phyloP scores from a whole-genome alignment of 2,113 vertebrate genomes.

The Piliocolobus tephrosceles region DNA sequence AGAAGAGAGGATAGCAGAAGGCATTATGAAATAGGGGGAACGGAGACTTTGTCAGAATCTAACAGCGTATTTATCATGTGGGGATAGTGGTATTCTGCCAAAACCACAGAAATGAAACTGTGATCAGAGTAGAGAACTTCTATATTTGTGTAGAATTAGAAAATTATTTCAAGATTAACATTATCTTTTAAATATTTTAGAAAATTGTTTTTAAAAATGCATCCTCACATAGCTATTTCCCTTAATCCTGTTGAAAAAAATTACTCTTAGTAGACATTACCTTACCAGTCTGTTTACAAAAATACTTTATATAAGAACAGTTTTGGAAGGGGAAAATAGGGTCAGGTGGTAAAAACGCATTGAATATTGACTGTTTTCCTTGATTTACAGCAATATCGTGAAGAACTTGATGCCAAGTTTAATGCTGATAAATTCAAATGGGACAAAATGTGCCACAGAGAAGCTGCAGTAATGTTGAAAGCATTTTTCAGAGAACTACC shows the following conservation, averaged over 20 bases:
- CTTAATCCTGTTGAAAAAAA: not conserved
- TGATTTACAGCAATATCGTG: conserved; percentile 89
- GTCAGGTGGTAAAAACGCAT: not conserved
- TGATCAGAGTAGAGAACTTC: not conserved
- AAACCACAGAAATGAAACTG: not conserved
- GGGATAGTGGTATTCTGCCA: not conserved
- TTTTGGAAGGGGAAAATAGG: not conserved
- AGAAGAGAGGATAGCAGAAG: not conserved
- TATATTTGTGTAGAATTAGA: not conserved
- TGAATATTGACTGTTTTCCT: conserved; percentile 26
- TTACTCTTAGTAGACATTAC: not conserved
- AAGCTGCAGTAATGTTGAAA: conserved; percentile 95
- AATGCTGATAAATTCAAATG: conserved; percentile 91
- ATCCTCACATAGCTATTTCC: not conserved
- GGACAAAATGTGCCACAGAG: conserved; percentile 93
- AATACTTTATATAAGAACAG: not conserved
- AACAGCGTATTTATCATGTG: not conserved
- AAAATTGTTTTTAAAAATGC: not conserved
- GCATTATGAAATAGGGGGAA: not conserved
- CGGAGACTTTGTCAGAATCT: not conserved
- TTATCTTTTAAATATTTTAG: not conserved
- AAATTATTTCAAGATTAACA: not conserved
- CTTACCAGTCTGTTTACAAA: not conserved
- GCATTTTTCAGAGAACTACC: conserved; percentile 97
- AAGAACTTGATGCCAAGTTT: conserved; percentile 93